phyloP scores from a whole-genome alignment of 2,888 invertebrate species.

The Phania funesta region DNA sequence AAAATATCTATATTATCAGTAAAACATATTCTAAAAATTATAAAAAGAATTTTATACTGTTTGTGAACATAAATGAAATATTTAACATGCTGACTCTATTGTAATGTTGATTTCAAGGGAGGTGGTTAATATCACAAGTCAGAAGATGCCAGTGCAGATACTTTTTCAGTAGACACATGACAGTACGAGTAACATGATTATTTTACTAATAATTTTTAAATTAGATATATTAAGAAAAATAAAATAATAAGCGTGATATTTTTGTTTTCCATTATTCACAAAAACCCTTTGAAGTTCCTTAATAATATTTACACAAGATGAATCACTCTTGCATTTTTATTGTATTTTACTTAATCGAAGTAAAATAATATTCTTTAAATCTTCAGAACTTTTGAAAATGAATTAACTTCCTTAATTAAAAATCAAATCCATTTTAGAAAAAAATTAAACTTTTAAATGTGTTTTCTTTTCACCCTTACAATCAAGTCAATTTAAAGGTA shows the following conservation, averaged over 20 bases:
- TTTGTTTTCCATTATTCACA: too few species aligned
- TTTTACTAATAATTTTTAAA: too few species aligned
- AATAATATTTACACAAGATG: too few species aligned
- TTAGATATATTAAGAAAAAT: too few species aligned
- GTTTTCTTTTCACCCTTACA: not conserved
- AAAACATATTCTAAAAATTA: not conserved
- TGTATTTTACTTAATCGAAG: too few species aligned
- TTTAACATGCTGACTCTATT: slow-evolving; percentile 30
- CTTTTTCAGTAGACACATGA: not conserved
- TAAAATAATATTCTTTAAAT: too few species aligned
- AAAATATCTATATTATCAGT: not conserved
- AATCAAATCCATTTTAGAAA: not conserved
- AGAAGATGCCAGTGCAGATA: not conserved
- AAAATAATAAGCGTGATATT: too few species aligned
- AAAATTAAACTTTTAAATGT: not conserved
- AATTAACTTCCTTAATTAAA: not conserved
- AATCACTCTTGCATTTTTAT: too few species aligned
- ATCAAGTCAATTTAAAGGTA: not conserved
- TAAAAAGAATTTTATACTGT: not conserved
- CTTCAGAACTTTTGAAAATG: not conserved
- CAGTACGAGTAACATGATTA: too few species aligned
- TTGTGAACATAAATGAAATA: slow-evolving; percentile 45
- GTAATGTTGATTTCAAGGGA: not conserved
- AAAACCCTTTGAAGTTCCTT: too few species aligned
- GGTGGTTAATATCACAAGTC: not conserved